These are phyloP conservation scores for Leptarthrus brevirostris DNA, from an alignment of 2,888 invertebrate species.

Conservation along the genomic window DNA sequence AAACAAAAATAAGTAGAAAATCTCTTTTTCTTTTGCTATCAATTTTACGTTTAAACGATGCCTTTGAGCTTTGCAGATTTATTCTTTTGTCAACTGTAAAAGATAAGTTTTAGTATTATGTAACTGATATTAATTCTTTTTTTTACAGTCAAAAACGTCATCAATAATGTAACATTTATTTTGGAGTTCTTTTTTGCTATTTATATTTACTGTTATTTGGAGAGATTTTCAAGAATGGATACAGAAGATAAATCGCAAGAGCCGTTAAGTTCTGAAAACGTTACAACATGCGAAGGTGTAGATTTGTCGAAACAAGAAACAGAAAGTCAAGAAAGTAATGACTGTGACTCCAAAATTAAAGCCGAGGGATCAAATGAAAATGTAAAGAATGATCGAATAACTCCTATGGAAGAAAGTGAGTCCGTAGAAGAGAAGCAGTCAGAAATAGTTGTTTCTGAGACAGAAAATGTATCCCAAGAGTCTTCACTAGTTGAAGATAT, in stretches of 20 bases:
- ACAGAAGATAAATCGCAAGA: constrained; percentile 15
- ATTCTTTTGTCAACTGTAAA: no score
- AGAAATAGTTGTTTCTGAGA: constrained; percentile 43
- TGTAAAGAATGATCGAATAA: not conserved
- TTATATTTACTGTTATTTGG: not conserved
- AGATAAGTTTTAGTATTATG: no score
- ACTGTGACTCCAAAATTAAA: not conserved
- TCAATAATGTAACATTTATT: not conserved
- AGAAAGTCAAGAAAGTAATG: not conserved
- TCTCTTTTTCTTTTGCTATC: no score
- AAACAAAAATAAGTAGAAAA: no score
- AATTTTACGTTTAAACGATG: no score
- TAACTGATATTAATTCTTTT: no score
- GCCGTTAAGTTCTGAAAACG: not conserved
- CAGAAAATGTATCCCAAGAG: constrained; percentile 58
- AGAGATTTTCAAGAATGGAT: not conserved
- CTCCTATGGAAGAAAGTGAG: not conserved
- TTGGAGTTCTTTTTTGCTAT: not conserved
- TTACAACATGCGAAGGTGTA: not conserved
- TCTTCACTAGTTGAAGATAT: constrained; percentile 51
- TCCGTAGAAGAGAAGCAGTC: not conserved
- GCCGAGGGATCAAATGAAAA: not conserved
- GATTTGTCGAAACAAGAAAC: not conserved
- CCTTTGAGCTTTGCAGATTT: no score
- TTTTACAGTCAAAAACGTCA: no score